These are phyloP conservation scores for Thymallus thymallus DNA, from an alignment of 2,113 vertebrate species.

Conservation along the genomic window DNA sequence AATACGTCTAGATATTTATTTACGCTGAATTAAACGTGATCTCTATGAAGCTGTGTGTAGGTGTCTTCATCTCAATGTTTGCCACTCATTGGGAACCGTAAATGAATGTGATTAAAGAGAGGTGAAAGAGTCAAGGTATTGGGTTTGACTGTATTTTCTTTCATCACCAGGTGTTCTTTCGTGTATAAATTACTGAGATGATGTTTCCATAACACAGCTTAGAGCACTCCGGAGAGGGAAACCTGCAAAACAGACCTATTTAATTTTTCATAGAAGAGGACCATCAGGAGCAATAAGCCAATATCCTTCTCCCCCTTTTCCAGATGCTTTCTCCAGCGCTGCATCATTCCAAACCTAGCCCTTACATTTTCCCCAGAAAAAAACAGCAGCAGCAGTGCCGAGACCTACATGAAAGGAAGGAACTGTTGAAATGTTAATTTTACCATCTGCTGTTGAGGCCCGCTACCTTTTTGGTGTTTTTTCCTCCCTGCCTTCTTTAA, in stretches of 20 bases:
- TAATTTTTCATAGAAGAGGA: slow-evolving; percentile 96
- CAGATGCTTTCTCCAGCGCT: slow-evolving; percentile 93
- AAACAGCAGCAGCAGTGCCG: slow-evolving; percentile 73
- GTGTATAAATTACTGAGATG: slow-evolving; percentile 91
- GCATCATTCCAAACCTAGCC: slow-evolving; percentile 87
- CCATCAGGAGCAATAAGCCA: slow-evolving; percentile 95
- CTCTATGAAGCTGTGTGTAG: slow-evolving; percentile 39
- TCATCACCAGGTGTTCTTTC: slow-evolving; percentile 91
- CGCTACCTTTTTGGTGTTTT: slow-evolving; percentile 83
- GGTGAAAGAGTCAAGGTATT: slow-evolving; percentile 51
- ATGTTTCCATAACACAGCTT: slow-evolving; percentile 95
- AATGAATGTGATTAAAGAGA: slow-evolving; percentile 53
- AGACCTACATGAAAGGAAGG: slow-evolving; percentile 94
- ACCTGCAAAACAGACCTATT: slow-evolving; percentile 95
- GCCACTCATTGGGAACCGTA: slow-evolving; percentile 32
- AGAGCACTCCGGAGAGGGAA: slow-evolving; percentile 88
- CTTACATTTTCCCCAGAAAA: slow-evolving; percentile 76
- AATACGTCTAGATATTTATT: slow-evolving; percentile 39
- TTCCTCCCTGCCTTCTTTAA: slow-evolving; percentile 67
- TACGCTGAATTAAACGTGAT: slow-evolving; percentile 48
- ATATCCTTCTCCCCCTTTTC: slow-evolving; percentile 91
- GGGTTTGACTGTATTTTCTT: slow-evolving; percentile 74
- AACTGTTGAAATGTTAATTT: slow-evolving; percentile 99
- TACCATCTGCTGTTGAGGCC: slow-evolving; percentile 95
- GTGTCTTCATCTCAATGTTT: slow-evolving; percentile 40